A percentile compares a stretch with the other conserved stretches of the same genome.
Evolutionary conservation across 2,797 vertebrate species (phyloP).

Genomic region (Bothrops alternatus): DNA sequence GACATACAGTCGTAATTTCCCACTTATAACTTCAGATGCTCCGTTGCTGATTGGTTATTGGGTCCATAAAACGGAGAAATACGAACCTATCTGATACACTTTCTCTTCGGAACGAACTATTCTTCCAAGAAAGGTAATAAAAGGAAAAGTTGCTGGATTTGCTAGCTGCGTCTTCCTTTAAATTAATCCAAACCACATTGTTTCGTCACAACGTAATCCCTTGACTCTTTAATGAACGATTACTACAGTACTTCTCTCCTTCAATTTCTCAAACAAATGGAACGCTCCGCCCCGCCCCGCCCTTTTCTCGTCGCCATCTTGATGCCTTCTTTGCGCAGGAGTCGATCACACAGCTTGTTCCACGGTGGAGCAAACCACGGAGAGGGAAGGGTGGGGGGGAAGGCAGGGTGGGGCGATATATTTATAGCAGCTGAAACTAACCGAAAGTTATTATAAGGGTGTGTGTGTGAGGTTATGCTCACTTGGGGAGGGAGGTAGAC

Average conservation of each 20-base stretch:
- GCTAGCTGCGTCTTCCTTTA: fast-evolving
- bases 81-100: fast-evolving
- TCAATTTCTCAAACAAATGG: constrained; percentile 36
- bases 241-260: fast-evolving
- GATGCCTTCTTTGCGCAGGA: constrained; percentile 52
- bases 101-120: constrained; percentile 32
- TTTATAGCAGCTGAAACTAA: neutral
- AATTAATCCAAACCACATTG: neutral
- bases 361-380: constrained; percentile 47
- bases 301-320: constrained; percentile 70
- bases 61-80: fast-evolving
- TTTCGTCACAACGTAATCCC: neutral
- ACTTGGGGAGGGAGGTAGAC: neutral
- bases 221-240: fast-evolving
- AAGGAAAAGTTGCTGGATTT: neutral
- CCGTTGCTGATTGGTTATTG: constrained; percentile 39
- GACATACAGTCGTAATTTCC: neutral
- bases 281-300: constrained; percentile 40
- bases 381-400: constrained; percentile 43
- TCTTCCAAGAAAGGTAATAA: constrained; percentile 11
- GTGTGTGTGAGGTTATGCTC: neutral
- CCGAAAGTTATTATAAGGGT: no score
- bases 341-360: constrained; percentile 37
- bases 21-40: constrained; percentile 62
- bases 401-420: constrained; percentile 6